Evolutionary conservation across 2,888 invertebrate species (phyloP).

Genomic region (Scaptodrosophila latifasciaeformis): DNA sequence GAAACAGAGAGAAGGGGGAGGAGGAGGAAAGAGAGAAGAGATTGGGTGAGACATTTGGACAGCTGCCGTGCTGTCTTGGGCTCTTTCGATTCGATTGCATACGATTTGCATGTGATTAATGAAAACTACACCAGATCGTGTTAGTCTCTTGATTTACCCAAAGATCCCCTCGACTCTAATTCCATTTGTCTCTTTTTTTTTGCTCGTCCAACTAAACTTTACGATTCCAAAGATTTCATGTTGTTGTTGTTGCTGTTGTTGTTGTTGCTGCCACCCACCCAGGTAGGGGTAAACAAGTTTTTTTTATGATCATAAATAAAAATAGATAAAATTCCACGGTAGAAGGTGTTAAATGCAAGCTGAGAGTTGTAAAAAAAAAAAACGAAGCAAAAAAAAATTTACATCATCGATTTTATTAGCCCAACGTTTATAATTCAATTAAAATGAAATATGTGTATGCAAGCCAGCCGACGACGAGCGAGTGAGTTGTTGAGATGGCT

Average conservation of each 20-base stretch:
- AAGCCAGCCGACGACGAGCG: no score
- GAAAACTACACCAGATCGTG: constrained; percentile 12
- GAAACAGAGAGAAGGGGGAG: constrained; percentile 9
- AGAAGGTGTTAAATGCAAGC: constrained; percentile 66
- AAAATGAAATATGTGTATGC: constrained; percentile 36
- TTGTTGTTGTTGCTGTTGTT: no score
- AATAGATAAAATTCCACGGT: constrained; percentile 62
- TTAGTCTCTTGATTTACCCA: no score
- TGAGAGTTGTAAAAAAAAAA: constrained; percentile 41
- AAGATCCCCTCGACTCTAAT: no score
- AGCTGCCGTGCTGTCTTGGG: neutral
- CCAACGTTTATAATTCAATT: constrained; percentile 62
- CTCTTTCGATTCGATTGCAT: constrained; percentile 39
- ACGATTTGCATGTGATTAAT: constrained; percentile 57
- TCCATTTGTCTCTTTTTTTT: no score
- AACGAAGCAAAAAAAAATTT: constrained; percentile 55
- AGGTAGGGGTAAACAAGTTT: neutral
- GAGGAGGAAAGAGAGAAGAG: neutral
- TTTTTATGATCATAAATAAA: no score
- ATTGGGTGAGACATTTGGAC: neutral
- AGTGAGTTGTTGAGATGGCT: no score
- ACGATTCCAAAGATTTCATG: no score
- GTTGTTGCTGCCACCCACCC: no score
- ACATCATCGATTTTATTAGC: constrained; percentile 73
- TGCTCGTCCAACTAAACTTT: no score